phyloP scores from a whole-genome alignment of 2,888 invertebrate genomes.

The Halictus ligatus region DNA sequence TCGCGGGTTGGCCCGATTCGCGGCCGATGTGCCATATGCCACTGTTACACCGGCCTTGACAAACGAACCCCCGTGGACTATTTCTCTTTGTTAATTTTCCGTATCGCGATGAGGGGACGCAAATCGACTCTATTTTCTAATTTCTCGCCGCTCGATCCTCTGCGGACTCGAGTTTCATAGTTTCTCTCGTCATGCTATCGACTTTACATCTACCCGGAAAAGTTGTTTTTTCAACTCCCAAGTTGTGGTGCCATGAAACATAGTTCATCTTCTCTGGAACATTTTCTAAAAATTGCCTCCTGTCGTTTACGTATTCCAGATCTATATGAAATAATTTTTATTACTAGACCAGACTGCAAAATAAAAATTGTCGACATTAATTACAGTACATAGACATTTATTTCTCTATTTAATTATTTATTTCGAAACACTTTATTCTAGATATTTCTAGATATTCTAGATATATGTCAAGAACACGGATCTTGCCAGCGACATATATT shows the following conservation, averaged over 20 bases:
- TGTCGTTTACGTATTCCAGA: neutral
- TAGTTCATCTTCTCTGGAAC: neutral
- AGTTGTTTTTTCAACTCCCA: neutral
- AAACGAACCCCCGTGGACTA: conserved; percentile 3
- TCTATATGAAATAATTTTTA: too few species aligned
- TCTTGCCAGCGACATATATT: too few species aligned
- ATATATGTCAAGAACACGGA: too few species aligned
- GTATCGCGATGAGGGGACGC: neutral
- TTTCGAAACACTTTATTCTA: too few species aligned
- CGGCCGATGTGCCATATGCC: neutral
- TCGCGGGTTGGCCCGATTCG: neutral
- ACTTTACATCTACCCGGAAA: neutral
- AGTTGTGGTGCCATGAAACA: neutral
- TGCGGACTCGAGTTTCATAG: neutral
- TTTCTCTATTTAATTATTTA: too few species aligned
- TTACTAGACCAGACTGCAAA: too few species aligned
- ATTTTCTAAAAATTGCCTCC: neutral
- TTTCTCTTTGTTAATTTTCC: conserved; percentile 9
- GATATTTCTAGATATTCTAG: too few species aligned
- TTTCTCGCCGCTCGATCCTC: neutral
- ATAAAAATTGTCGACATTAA: too few species aligned
- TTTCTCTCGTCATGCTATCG: neutral
- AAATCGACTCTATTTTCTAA: conserved; percentile 5
- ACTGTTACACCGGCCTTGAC: neutral
- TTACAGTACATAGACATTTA: too few species aligned